phyloP scores from a whole-genome alignment of 2,888 invertebrate genomes.

The Acleris holmiana region DNA sequence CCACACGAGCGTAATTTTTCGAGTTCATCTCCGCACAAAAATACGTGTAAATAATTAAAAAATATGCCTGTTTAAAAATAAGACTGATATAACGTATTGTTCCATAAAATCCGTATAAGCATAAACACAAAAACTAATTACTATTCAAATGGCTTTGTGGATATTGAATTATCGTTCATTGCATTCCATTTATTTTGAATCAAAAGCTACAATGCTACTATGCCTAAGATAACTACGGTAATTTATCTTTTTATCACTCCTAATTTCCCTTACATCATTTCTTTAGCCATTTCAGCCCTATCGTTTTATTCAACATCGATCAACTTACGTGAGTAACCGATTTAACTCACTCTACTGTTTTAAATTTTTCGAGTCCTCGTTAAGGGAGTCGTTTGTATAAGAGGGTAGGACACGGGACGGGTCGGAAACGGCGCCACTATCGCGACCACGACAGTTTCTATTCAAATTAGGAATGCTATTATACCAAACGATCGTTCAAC shows the following conservation, averaged over 20 bases:
- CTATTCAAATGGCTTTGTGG: no score
- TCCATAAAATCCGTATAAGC: no score
- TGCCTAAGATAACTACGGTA: background rate
- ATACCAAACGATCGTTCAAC: slow-evolving; percentile 38
- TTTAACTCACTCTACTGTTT: slow-evolving; percentile 55
- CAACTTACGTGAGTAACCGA: slow-evolving; percentile 54
- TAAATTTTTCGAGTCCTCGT: slow-evolving; percentile 65
- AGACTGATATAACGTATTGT: no score
- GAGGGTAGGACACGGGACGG: slow-evolving; percentile 60
- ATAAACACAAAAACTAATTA: no score
- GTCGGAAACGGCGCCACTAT: slow-evolving; percentile 67
- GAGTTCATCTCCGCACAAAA: no score
- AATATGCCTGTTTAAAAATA: no score
- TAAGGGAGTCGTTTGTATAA: slow-evolving; percentile 48
- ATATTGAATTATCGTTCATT: no score
- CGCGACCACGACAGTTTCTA: slow-evolving; percentile 71
- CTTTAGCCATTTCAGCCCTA: slow-evolving; percentile 1
- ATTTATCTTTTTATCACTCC: background rate
- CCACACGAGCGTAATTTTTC: no score
- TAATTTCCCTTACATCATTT: background rate
- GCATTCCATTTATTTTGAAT: no score
- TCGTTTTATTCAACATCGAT: slow-evolving; percentile 21
- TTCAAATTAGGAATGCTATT: slow-evolving; percentile 66
- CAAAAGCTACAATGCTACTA: no score
- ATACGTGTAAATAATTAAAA: no score